Evolutionary conservation across 1,140 invertebrate species (phyloP).

Genomic region (Pentalonia nigronervosa): DNA sequence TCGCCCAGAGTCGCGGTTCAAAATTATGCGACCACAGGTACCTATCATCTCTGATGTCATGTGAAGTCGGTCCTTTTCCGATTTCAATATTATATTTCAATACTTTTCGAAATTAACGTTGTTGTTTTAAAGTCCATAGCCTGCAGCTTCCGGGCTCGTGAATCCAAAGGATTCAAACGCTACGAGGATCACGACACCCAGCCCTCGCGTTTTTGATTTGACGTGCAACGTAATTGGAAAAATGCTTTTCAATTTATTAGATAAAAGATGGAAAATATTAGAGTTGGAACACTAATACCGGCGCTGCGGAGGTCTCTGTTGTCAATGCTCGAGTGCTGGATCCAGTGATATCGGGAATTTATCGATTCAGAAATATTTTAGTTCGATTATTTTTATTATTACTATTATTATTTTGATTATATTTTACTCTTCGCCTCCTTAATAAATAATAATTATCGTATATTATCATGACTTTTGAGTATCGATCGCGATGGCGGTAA

Average conservation of each 20-base stretch:
- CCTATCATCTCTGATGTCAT: neutral
- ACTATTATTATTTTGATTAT: neutral
- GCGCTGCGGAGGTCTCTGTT: neutral
- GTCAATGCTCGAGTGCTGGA: neutral
- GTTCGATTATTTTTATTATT: neutral
- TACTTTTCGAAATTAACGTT: neutral
- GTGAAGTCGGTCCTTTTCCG: neutral
- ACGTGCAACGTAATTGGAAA: neutral
- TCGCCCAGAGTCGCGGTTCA: neutral
- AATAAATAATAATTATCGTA: neutral
- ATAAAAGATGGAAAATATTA: neutral
- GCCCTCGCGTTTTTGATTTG: neutral
- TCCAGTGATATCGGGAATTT: neutral
- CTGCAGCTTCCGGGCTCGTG: neutral
- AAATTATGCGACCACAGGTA: neutral
- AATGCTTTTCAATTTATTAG: constrained; percentile 17
- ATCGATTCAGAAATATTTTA: neutral
- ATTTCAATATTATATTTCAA: neutral
- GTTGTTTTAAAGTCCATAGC: neutral
- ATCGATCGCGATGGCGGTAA: neutral
- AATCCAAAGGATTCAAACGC: neutral
- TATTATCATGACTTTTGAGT: neutral
- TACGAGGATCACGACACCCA: neutral
- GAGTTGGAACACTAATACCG: neutral
- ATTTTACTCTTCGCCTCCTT: neutral